A percentile compares a stretch with the other conserved stretches of the same genome.
Conservation (phyloP, 1,140 invertebrate species). For the Globodera rostochiensis region DNA sequence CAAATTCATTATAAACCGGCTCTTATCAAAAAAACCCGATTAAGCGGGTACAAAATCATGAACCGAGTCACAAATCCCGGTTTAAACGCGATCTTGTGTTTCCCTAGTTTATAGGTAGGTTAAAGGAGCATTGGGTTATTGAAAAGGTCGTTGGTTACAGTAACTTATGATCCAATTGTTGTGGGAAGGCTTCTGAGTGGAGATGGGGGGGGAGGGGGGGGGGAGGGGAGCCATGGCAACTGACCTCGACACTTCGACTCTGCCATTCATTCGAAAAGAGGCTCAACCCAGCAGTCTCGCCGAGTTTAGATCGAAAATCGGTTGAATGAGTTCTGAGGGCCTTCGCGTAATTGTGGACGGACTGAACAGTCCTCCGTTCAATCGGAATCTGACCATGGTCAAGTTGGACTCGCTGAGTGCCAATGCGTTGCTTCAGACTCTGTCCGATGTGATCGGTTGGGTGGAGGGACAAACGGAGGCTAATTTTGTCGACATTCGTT, state of each 20-base stretch:
- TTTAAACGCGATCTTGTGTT: too few species aligned
- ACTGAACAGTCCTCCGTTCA: conserved; percentile 46
- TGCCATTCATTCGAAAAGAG: neutral
- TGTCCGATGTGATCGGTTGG: conserved; percentile 52
- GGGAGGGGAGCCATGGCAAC: neutral
- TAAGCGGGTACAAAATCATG: too few species aligned
- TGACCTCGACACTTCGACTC: neutral
- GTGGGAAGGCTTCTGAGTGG: too few species aligned
- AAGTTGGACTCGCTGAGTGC: conserved; percentile 49
- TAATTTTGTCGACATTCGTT: conserved; percentile 46
- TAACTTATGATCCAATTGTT: too few species aligned
- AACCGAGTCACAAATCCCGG: too few species aligned
- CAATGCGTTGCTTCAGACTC: conserved; percentile 41
- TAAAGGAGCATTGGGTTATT: too few species aligned
- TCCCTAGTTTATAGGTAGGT: too few species aligned
- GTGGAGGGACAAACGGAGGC: conserved; percentile 36
- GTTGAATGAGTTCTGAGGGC: conserved; percentile 37
- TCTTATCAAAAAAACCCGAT: too few species aligned
- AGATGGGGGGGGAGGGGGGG: too few species aligned
- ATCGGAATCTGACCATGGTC: conserved; percentile 42
- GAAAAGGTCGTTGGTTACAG: too few species aligned
- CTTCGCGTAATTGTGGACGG: conserved; percentile 49
- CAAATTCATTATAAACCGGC: too few species aligned
- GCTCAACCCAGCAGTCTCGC: too few species aligned
- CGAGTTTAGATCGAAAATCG: neutral